Evolutionary conservation across 1,140 invertebrate genomes (phyloP), one percentile per base, ranked within the genome.

Genomic region (Drosophila hydei): DNA sequence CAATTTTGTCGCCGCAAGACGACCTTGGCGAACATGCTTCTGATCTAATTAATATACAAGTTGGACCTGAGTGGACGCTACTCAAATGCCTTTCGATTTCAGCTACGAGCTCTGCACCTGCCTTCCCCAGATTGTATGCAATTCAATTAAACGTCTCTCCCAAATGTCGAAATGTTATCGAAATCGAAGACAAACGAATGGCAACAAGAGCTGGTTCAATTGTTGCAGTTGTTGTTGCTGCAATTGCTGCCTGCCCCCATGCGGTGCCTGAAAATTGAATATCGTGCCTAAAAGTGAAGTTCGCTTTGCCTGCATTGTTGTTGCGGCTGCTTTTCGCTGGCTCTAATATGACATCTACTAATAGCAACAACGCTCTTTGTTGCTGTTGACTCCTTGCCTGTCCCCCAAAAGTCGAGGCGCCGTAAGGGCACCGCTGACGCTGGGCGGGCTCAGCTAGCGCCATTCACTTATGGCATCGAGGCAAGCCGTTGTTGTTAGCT

Each of bases 261-360:
- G 75, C 56, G 60, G 81, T 36, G 77, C 52, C 54, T 27, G 59
- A 48, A 75, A 84, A 84, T 79, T 79, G 79, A 84, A 81, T 81
- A 75, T 85, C 81, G 81, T 87, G 81, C 67, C 79, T 72, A 60
- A 83, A 78, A 83, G 79, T 78, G 65, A 83, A 83, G 80, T 54
- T 65, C 27, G 16, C 23, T 16, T 21, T 30, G 36, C 7, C 12
- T 30, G 50, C 27, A 27, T 51, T 62, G 54, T 72, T 75, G 47
- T 23, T 52, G 45, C 54, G 67, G 67, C 54, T 72, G 67, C 48
- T 67, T 38, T 42, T 47, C 36, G 50, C 40, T 79, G 72, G 38
- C 64, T 76, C 67, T 83, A 84, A 85, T 84, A 85, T 85, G 81
- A 85, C 81, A 85, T 85, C 77, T 74, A 87, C 77, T 85, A 80